Evolutionary conservation across 1,140 invertebrate genomes (phyloP), one percentile per base, ranked within the genome.

Genomic region (Nixonia krombeini): DNA sequence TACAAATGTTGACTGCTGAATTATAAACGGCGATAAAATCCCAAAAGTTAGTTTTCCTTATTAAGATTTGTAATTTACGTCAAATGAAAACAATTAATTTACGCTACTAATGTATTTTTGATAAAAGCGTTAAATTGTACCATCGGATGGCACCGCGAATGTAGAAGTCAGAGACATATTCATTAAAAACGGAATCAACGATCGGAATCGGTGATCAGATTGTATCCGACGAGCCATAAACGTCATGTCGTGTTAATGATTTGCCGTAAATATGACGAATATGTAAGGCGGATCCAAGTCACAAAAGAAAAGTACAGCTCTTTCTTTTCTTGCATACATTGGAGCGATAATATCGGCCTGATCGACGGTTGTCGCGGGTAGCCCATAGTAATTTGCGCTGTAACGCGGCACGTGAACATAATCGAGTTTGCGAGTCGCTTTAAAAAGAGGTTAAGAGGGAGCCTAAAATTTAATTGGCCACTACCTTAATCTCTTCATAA

Each of bases 401-500:
- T 21, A n/a, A 37, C 18, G 17, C 50, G 35, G 40, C 50, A 61
- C 45, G 25, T 41, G 37, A 55, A 50, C 41, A 21, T 40, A 18
- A 40, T 40, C 37, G 37, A 40, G 37, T 40, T 40, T 40, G 37
- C 37, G 37, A 40, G 37, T 40, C 13, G n/a, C 26, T 28, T 5
- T 21, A 28, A 29, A 21, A 25, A 12, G 29, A 42, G 17, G 35
- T 57, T 33, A 29, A 51, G 18, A 25, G 31, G 37, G 55, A 28
- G 29, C 58, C 50, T 16, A 50, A 66, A 64, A 63, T 61, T 61
- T 59, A 51, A 51, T 41, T 51, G 25, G 35, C 21, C 7, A 6
- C 37, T 9, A 10, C 35, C 28, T 10, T 72, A 72, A 67, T 67
- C 64, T 72, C 59, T 66, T 63, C 57, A 67, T 68, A 68, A 69